phyloP scores from a whole-genome alignment of 2,797 vertebrate genomes.

The Erpetoichthys calabaricus region DNA sequence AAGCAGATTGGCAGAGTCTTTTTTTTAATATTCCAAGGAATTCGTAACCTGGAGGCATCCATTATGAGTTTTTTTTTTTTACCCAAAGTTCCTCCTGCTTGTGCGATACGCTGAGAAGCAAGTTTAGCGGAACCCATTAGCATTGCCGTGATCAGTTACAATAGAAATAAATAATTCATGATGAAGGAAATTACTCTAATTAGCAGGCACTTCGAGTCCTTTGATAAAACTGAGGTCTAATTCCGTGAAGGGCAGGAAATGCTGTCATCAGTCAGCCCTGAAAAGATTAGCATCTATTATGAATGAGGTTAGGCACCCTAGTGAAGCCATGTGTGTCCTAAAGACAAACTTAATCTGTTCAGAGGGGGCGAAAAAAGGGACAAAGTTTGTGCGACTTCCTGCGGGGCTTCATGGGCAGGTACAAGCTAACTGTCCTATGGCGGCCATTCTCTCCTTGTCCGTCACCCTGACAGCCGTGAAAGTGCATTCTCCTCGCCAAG shows the following conservation, averaged over 20 bases:
- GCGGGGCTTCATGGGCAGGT: conserved; percentile 73
- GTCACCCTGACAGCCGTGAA: conserved; percentile 80
- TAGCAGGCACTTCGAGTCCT: conserved; percentile 96
- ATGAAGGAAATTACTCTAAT: conserved; percentile 95
- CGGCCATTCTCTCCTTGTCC: conserved; percentile 59
- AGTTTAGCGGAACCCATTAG: conserved; percentile 81
- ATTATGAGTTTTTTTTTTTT: conserved; percentile 42
- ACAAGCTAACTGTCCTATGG: conserved; percentile 51
- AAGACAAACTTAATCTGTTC: conserved; percentile 96
- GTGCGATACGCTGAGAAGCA: conserved; percentile 76
- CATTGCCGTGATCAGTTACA: conserved; percentile 90
- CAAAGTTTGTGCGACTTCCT: conserved; percentile 62
- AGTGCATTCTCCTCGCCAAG: conserved; percentile 75
- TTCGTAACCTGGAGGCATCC: conserved; percentile 44
- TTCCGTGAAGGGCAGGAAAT: conserved; percentile 92
- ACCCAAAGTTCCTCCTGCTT: conserved; percentile 48
- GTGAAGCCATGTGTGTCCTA: conserved; percentile 88
- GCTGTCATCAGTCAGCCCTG: conserved; percentile 94
- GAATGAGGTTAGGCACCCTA: conserved; percentile 83
- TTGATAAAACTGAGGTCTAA: conserved; percentile 89
- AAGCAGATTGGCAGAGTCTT: neutral
- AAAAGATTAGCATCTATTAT: conserved; percentile 97
- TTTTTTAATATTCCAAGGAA: conserved; percentile 19
- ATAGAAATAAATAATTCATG: conserved; percentile 98
- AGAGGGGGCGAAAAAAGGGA: conserved; percentile 46